These are phyloP conservation scores for Acrocephalus arundinaceus DNA, from an alignment of 2,113 vertebrate genomes.

Conservation along the genomic window DNA sequence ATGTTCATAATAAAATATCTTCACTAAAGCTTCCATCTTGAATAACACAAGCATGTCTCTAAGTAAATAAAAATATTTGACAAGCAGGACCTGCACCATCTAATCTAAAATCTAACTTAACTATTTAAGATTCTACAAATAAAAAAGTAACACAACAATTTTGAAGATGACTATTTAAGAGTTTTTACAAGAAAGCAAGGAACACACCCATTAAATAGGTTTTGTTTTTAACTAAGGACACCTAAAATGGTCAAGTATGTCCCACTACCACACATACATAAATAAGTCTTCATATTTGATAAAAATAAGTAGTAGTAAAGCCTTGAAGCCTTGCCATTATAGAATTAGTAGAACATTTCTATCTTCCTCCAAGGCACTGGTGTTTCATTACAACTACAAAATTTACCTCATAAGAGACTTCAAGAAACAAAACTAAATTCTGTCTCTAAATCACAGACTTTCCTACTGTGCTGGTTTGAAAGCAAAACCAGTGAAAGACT, in stretches of 20 bases:
- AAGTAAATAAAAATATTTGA: background rate
- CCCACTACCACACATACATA: background rate
- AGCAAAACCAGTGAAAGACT: no score
- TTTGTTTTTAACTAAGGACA: background rate
- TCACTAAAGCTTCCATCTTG: background rate
- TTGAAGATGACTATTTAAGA: background rate
- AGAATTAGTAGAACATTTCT: background rate
- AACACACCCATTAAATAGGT: background rate
- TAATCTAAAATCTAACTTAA: background rate
- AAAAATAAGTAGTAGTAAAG: background rate
- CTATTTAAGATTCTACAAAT: background rate
- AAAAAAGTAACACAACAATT: background rate
- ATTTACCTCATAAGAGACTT: background rate
- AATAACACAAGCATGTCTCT: background rate
- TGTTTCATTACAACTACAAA: background rate
- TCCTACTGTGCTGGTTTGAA: background rate
- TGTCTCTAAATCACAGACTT: background rate
- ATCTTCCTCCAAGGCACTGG: background rate
- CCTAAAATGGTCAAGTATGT: background rate
- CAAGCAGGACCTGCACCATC: background rate
- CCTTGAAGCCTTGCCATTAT: background rate
- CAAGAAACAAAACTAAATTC: background rate
- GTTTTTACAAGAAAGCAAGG: background rate
- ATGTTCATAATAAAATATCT: background rate
- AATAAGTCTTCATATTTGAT: background rate